Conservation (phyloP, 37 sponge, comb jelly and placozoan species). For the Petrosia ficiformis region DNA sequence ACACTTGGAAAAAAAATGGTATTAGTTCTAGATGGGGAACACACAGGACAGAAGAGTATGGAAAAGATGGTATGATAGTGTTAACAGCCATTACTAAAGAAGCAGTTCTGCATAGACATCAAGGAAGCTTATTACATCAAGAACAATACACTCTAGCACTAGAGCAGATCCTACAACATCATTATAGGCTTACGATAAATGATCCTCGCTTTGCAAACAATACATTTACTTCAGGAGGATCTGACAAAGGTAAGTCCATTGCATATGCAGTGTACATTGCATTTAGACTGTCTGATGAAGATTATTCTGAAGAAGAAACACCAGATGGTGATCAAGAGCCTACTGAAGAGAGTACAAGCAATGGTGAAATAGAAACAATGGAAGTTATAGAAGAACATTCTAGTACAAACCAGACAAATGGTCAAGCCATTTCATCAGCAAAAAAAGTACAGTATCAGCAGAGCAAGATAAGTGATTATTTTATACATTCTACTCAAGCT, state of each 20-base stretch:
- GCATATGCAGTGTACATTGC: background rate
- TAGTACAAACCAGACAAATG: no score
- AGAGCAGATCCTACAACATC: background rate
- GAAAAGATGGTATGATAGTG: constrained; percentile 4
- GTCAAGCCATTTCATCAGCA: no score
- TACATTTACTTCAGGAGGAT: background rate
- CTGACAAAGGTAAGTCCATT: background rate
- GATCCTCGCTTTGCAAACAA: constrained; percentile 5
- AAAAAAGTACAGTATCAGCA: no score
- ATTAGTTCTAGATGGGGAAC: background rate
- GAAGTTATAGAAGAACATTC: no score
- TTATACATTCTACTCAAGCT: no score
- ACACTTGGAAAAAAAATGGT: constrained; percentile 5
- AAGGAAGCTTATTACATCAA: background rate
- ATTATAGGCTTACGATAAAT: background rate
- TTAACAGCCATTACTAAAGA: constrained; percentile 1
- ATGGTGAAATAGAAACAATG: no score
- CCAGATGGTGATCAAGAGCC: background rate
- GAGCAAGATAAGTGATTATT: no score
- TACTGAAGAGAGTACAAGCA: no score
- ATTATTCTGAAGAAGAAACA: background rate
- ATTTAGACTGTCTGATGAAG: background rate
- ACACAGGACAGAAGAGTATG: constrained; percentile 3
- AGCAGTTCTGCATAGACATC: background rate
- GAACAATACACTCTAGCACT: background rate